Evolutionary conservation across 1,140 invertebrate genomes (phyloP), one percentile per base, ranked within the genome.

Genomic region (Hylaeus anthracinus): DNA sequence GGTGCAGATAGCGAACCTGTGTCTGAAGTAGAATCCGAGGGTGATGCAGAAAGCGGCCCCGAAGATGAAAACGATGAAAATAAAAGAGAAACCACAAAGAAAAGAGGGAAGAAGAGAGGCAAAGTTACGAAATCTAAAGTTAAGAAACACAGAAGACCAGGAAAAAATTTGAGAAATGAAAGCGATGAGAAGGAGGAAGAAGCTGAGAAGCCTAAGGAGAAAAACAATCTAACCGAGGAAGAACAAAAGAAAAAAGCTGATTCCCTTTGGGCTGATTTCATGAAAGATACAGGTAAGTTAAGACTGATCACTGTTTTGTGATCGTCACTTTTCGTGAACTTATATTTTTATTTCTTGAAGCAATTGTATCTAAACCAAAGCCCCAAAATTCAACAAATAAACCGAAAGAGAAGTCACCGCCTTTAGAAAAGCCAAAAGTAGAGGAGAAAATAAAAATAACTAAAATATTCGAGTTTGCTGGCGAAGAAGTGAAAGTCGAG

Each of bases 181-280:
- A 1, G n/a, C 14, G 77, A 86, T 12, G 72, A 79, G 41, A 81
- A 85, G 39, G 84, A 79, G n/a, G 60, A 70, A 15, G 74, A 87
- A 10, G 72, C 85, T n/a, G 74, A 81, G 41, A 56, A 81, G 41
- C 26, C 58, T 2, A 10, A 37, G 8, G 86, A 88, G 26, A 85
- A 79, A 10, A 91, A 90, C 6, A 9, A 85, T 66, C 84, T 88
- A 6, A 89, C 76, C 3, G 94, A 95, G 69, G 95, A 95, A 87
- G 94, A 95, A 66, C 94, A 96, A 83, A 96, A 96, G 86, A 95
- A 96, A 82, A 93, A 94, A 87, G 95, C 95, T 74, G 96, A 97
- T 89, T 95, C 95, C 82, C 90, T 97, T 1, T 97, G 96, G 96
- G 95, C 96, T 9, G 95, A 95, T 90, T 97, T 97, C 88, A 94